Conservation (phyloP, 2,888 invertebrate species). For the Caenorhabditis zanzibari region DNA sequence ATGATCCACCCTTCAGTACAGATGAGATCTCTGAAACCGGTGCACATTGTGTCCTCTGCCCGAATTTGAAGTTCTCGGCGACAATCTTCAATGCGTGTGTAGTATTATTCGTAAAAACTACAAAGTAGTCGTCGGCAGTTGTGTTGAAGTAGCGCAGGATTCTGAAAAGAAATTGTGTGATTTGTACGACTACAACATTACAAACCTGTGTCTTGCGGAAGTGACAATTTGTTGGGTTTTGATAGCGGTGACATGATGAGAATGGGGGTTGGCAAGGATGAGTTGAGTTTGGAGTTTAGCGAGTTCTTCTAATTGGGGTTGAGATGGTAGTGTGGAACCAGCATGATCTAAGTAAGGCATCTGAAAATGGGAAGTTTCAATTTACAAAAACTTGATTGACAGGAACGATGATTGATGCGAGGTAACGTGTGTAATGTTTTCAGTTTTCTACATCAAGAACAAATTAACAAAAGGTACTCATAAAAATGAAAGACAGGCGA, state of each 20-base stretch:
- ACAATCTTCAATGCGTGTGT: constrained; percentile 91
- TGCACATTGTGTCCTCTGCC: constrained; percentile 2
- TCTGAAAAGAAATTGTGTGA: background rate
- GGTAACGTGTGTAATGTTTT: too few species aligned
- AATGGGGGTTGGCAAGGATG: constrained; percentile 92
- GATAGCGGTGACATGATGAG: constrained; percentile 88
- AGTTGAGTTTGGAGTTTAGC: constrained; percentile 43
- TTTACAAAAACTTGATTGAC: too few species aligned
- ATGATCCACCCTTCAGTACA: constrained; percentile 7
- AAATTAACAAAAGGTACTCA: constrained; percentile 1
- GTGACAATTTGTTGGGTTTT: constrained; percentile 91
- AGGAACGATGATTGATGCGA: too few species aligned
- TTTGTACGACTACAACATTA: background rate
- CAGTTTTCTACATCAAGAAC: too few species aligned
- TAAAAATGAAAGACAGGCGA: constrained; percentile 19
- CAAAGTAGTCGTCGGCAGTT: constrained; percentile 89
- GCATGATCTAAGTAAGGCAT: constrained; percentile 77
- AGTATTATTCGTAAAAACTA: constrained; percentile 96
- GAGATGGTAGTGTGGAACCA: constrained; percentile 71
- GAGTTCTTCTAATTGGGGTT: constrained; percentile 65
- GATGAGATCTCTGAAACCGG: constrained; percentile 32
- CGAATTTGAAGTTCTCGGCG: constrained; percentile 88
- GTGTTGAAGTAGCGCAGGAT: constrained; percentile 92
- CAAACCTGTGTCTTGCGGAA: constrained; percentile 82
- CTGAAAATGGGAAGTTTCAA: background rate